Conservation (phyloP, 2,888 invertebrate species). For the Epinotia ramella region DNA sequence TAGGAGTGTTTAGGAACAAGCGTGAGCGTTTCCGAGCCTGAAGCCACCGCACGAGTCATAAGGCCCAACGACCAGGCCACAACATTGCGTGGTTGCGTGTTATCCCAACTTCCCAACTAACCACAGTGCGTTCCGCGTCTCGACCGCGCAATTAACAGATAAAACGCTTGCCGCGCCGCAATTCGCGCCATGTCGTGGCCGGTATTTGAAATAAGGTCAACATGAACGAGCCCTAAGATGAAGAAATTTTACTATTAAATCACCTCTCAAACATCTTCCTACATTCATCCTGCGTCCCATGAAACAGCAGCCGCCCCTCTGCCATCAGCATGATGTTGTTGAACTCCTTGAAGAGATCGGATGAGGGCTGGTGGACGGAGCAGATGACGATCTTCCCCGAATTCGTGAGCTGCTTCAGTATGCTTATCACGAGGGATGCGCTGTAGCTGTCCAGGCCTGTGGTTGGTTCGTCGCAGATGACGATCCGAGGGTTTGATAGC, state of each 20-base stretch:
- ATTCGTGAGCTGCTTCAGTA: slow-evolving; percentile 86
- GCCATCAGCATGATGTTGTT: slow-evolving; percentile 91
- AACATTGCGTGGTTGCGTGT: background rate
- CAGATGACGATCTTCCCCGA: slow-evolving; percentile 91
- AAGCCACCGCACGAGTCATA: no score
- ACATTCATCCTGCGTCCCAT: slow-evolving; percentile 89
- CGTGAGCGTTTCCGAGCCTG: no score
- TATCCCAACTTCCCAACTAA: background rate
- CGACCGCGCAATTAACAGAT: background rate
- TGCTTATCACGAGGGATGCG: slow-evolving; percentile 91
- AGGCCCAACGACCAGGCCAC: no score
- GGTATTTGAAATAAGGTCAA: no score
- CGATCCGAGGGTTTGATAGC: slow-evolving; percentile 92
- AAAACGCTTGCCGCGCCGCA: background rate
- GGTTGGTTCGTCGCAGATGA: slow-evolving; percentile 97
- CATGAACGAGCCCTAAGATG: no score
- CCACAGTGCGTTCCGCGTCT: background rate
- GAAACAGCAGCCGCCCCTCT: slow-evolving; percentile 90
- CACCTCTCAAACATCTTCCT: slow-evolving; percentile 88
- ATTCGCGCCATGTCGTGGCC: no score
- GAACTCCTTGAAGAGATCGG: slow-evolving; percentile 92
- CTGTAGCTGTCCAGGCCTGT: slow-evolving; percentile 96
- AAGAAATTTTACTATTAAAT: slow-evolving; percentile 40
- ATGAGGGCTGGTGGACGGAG: slow-evolving; percentile 96
- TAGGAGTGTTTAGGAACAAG: no score